Evolutionary conservation across 2,113 vertebrate species (phyloP).

Genomic region (Nothoprocta perdicaria): DNA sequence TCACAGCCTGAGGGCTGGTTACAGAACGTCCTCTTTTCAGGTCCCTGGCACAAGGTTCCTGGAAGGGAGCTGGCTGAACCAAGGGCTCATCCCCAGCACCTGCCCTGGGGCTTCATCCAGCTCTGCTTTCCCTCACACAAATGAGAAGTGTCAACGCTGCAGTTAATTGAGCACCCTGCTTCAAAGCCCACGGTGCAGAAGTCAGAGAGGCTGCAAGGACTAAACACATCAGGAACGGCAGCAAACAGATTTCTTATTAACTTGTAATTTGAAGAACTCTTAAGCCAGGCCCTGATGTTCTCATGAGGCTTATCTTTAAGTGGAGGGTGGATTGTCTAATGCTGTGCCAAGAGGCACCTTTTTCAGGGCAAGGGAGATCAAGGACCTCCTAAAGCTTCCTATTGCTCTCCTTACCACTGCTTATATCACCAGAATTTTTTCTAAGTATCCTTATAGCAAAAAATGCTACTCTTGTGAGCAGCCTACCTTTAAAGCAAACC

Average conservation of each 20-base stretch:
- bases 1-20: background rate
- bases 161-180: background rate
- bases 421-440: background rate
- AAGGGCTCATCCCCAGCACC: background rate
- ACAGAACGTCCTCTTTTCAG: constrained; percentile 27
- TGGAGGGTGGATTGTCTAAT: background rate
- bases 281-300: background rate
- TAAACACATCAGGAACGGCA: background rate
- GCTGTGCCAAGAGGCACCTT: background rate
- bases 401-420: background rate
- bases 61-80: background rate
- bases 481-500: constrained; percentile 41
- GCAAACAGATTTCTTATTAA: background rate
- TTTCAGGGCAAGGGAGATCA: background rate
- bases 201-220: background rate
- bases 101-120: background rate
- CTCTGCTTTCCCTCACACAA: background rate
- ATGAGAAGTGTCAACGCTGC: background rate
- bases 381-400: background rate
- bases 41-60: background rate
- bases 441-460: constrained; percentile 1
- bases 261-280: constrained; percentile 39
- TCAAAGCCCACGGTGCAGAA: background rate
- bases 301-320: constrained; percentile 44
- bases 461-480: constrained; percentile 2